phyloP scores from a whole-genome alignment of 2,888 invertebrate species.

The Strigamia crassipes region DNA sequence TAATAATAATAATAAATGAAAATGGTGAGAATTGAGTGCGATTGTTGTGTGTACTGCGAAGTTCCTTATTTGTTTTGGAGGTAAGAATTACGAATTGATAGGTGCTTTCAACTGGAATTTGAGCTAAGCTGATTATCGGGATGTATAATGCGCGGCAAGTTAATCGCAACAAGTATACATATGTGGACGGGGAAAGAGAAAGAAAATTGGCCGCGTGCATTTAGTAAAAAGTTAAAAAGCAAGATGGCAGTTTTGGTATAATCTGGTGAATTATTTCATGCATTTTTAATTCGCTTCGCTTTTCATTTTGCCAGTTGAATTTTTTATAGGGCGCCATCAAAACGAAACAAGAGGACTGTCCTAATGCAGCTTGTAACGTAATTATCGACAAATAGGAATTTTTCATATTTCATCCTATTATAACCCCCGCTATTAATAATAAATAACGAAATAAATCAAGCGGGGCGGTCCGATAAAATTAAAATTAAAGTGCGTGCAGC shows the following conservation, averaged over 20 bases:
- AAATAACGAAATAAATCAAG: constrained; percentile 3
- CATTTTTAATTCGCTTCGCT: constrained; percentile 23
- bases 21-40: too few relatives aligned
- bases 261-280: constrained; percentile 3
- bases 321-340: neutral
- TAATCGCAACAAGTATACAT: neutral
- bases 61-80: too few relatives aligned
- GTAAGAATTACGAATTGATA: neutral
- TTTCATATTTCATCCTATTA: constrained; percentile 26
- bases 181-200: neutral
- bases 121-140: neutral
- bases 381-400: constrained; percentile 7
- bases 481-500: neutral
- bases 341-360: neutral
- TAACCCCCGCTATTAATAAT: neutral
- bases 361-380: neutral
- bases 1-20: too few relatives aligned
- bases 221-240: neutral
- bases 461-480: neutral
- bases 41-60: too few relatives aligned
- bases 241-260: neutral
- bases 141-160: neutral
- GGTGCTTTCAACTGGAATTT: neutral
- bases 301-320: constrained; percentile 2
- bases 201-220: neutral